These are phyloP conservation scores for Acheta domesticus DNA, from an alignment of 2,888 invertebrate genomes.

Conservation along the genomic window DNA sequence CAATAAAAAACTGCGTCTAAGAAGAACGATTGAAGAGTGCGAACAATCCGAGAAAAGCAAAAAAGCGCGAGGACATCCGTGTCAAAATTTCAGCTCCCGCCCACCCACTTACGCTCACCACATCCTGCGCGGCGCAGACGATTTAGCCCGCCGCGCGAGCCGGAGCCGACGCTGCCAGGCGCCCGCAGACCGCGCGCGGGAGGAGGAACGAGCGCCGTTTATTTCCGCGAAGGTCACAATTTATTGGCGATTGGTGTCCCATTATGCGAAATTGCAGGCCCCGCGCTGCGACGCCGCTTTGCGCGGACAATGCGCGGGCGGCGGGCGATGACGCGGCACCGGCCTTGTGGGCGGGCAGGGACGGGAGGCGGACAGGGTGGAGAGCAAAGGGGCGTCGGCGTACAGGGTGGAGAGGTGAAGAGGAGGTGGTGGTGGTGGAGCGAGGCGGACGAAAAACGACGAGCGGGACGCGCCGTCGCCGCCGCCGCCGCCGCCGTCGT, in stretches of 20 bases:
- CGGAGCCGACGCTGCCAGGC: not conserved
- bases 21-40: too few relatives aligned
- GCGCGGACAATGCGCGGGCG: not conserved
- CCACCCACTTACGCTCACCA: too few relatives aligned
- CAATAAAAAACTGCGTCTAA: too few relatives aligned
- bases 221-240: not conserved
- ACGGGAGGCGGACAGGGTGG: not conserved
- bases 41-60: too few relatives aligned
- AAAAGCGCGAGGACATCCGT: too few relatives aligned
- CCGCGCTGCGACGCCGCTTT: not conserved
- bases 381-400: not conserved
- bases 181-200: not conserved
- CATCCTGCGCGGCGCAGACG: too few relatives aligned
- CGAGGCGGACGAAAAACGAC: not conserved
- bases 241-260: conserved; percentile 18
- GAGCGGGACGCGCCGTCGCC: not conserved
- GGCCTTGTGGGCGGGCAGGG: not conserved
- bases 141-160: not conserved
- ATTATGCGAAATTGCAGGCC: not conserved
- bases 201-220: not conserved
- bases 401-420: not conserved
- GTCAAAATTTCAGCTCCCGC: too few relatives aligned
- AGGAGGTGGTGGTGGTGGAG: not conserved
- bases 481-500: not conserved
- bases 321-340: not conserved